Conservation (phyloP, 2,113 vertebrate genomes). For the Psittacara wagleri region DNA sequence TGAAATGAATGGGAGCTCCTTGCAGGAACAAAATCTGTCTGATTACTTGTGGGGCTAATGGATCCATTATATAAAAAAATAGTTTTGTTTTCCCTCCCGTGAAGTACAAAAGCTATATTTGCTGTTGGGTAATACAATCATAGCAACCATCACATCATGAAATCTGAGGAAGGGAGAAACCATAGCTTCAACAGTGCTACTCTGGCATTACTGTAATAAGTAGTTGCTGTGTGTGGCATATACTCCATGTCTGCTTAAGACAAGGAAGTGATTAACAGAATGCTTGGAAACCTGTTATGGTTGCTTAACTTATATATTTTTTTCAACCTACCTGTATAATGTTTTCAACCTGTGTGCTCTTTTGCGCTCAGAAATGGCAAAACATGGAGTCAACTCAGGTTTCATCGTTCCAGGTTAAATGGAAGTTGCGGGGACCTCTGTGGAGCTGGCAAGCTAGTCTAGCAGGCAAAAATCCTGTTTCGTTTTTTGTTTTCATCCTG, state of each 20-base stretch:
- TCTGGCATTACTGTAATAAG: not conserved
- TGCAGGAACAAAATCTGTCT: not conserved
- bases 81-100: not conserved
- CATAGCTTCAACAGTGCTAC: not conserved
- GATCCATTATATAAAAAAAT: not conserved
- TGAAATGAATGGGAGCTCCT: not conserved
- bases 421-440: not conserved
- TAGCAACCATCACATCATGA: slow-evolving; percentile 1
- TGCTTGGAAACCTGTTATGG: slow-evolving; percentile 3
- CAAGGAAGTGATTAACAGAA: slow-evolving; percentile 27
- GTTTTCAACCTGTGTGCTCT: not conserved
- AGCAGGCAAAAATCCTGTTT: not conserved
- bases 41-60: not conserved
- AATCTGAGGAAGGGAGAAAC: slow-evolving; percentile 9
- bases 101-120: slow-evolving; percentile 12
- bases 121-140: not conserved
- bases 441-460: not conserved
- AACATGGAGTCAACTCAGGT: not conserved
- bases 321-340: not conserved
- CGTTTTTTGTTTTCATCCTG: not conserved
- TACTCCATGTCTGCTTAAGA: not conserved
- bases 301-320: not conserved
- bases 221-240: not conserved
- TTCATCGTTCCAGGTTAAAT: not conserved
- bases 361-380: not conserved